phyloP scores from a whole-genome alignment of 2,113 vertebrate genomes.

The Pseudorhombus dupliciocellatus region DNA sequence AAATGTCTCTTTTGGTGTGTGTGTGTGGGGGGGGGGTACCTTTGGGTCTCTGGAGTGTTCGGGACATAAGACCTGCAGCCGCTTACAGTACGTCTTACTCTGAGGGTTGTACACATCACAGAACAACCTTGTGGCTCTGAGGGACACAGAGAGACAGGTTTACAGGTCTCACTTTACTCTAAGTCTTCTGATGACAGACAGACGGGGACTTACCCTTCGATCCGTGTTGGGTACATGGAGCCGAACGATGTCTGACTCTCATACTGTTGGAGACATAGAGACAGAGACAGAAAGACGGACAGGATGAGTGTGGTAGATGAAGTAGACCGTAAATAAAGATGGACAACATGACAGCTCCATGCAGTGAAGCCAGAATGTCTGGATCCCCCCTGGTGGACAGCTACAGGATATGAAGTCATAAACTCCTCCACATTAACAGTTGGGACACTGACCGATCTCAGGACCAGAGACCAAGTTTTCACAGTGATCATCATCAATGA shows the following conservation, averaged over 20 bases:
- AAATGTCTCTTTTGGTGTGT: neutral
- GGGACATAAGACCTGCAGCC: slow-evolving; percentile 91
- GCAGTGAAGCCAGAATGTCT: too few relatives aligned
- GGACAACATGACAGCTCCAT: neutral
- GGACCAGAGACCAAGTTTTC: neutral
- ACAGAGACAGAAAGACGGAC: neutral
- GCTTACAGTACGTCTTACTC: slow-evolving; percentile 93
- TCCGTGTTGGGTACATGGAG: slow-evolving; percentile 93
- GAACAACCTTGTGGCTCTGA: slow-evolving; percentile 83
- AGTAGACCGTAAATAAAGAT: neutral
- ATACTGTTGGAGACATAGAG: slow-evolving; percentile 76
- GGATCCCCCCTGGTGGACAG: too few relatives aligned
- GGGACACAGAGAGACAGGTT: slow-evolving; percentile 22
- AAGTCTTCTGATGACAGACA: slow-evolving; percentile 65
- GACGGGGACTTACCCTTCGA: slow-evolving; percentile 87
- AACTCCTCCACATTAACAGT: too few relatives aligned
- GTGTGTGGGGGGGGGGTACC: slow-evolving; percentile 73
- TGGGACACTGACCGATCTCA: neutral
- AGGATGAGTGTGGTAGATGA: neutral
- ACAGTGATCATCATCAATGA: neutral
- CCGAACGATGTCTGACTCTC: slow-evolving; percentile 94
- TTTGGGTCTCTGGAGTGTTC: slow-evolving; percentile 93
- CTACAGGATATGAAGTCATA: too few relatives aligned
- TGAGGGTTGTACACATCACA: slow-evolving; percentile 93
- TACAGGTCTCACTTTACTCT: slow-evolving; percentile 75